Conservation (phyloP, 35 echinoderm and acorn worm species). For the Anneissia japonica region DNA sequence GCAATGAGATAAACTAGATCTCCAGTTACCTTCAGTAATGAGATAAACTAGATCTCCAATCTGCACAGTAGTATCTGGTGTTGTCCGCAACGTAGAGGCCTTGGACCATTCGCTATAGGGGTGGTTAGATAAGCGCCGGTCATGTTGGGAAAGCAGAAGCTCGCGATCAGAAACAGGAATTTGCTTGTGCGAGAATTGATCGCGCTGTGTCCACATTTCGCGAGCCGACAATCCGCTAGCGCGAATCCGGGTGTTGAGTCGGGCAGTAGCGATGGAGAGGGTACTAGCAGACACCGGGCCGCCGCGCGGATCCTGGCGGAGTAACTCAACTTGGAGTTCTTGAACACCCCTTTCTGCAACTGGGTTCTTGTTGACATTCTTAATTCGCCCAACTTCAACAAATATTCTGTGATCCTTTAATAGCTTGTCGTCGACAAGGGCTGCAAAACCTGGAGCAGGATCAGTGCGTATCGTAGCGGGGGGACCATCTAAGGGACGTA, state of each 20-base stretch:
- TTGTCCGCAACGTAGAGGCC: background rate
- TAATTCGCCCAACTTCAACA: conserved; percentile 45
- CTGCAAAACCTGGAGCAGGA: background rate
- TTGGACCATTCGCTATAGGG: background rate
- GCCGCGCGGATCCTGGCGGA: background rate
- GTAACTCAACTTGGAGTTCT: conserved; percentile 48
- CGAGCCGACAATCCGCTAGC: background rate
- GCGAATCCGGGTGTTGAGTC: background rate
- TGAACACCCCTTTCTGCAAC: conserved; percentile 57
- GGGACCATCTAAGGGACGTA: background rate
- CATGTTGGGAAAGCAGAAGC: background rate
- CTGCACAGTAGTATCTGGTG: background rate
- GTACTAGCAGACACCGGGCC: background rate
- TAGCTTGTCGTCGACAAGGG: background rate
- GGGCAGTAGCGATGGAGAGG: background rate
- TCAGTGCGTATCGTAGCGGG: background rate
- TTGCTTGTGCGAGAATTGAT: conserved; percentile 18
- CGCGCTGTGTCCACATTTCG: conserved; percentile 21
- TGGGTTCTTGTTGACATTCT: conserved; percentile 64
- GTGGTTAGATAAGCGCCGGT: background rate
- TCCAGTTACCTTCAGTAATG: background rate
- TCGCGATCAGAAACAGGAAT: background rate
- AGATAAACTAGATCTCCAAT: background rate
- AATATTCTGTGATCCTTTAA: conserved; percentile 17
- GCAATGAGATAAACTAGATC: background rate